A percentile compares a stretch with the other conserved stretches of the same genome.
Evolutionary conservation across 2,888 invertebrate species (phyloP).

Genomic region (Perdita meconis): DNA sequence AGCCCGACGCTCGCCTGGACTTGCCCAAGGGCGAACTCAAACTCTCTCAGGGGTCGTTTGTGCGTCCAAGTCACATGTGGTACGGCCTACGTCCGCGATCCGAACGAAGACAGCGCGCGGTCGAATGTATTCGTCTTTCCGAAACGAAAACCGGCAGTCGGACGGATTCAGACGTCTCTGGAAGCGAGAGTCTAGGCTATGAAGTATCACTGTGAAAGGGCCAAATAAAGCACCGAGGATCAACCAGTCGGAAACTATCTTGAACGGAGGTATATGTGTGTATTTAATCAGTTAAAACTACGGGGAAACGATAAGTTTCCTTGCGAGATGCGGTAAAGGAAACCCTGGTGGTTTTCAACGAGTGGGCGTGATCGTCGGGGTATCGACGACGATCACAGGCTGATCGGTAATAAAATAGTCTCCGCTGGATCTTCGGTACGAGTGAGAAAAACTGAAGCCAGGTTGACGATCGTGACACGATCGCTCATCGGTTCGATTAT

Average conservation of each 20-base stretch:
- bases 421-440: conserved; percentile 38
- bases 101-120: conserved; percentile 21
- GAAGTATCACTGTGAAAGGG: background rate
- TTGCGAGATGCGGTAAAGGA: background rate
- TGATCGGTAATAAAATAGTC: background rate
- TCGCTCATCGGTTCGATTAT: background rate
- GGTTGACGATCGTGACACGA: background rate
- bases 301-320: background rate
- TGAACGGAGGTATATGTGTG: background rate
- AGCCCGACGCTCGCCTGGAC: conserved; percentile 84
- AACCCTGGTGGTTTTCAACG: background rate
- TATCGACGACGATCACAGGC: conserved; percentile 58
- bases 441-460: conserved; percentile 33
- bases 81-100: conserved; percentile 43
- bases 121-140: conserved; percentile 24
- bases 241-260: conserved; percentile 9
- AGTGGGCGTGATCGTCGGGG: conserved; percentile 55
- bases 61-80: conserved; percentile 55
- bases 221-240: conserved; percentile 20
- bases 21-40: conserved; percentile 80
- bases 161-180: background rate
- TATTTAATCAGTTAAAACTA: background rate
- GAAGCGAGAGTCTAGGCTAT: background rate
- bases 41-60: conserved; percentile 56
- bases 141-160: conserved; percentile 50